phyloP scores from a whole-genome alignment of 2,113 vertebrate genomes.

The Nesoenas mayeri region DNA sequence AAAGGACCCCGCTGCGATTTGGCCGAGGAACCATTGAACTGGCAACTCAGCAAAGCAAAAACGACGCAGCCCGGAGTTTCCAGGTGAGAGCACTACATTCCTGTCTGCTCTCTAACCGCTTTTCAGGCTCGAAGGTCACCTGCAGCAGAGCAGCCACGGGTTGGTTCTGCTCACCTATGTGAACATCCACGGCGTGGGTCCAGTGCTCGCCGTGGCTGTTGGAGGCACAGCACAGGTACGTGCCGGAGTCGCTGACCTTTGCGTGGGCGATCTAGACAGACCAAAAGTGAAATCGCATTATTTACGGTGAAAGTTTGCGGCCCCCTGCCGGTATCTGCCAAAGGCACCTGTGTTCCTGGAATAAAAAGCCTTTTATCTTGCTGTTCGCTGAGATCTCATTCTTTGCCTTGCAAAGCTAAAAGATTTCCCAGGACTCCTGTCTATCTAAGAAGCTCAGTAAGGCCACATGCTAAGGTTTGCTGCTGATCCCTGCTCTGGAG shows the following conservation, averaged over 20 bases:
- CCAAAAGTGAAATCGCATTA: not conserved
- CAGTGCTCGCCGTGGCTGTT: constrained; percentile 79
- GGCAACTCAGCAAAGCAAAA: not conserved
- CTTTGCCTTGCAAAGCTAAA: not conserved
- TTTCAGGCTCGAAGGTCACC: not conserved
- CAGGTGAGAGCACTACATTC: not conserved
- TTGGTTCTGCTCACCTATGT: constrained; percentile 70
- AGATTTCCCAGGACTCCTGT: not conserved
- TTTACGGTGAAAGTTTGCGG: not conserved
- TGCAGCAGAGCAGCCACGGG: not conserved
- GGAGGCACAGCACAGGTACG: constrained; percentile 83
- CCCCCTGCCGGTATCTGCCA: not conserved
- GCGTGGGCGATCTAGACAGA: constrained; percentile 27
- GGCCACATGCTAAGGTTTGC: not conserved
- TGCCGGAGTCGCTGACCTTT: constrained; percentile 56
- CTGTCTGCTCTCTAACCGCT: not conserved
- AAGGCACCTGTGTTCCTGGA: not conserved
- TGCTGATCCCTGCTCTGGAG: not conserved
- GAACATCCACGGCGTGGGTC: constrained; percentile 78
- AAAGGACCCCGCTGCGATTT: rapidly evolving
- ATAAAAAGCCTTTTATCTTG: not conserved
- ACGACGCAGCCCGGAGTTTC: rapidly evolving
- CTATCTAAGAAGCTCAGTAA: not conserved
- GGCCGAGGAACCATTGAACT: not conserved
- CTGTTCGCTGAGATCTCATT: not conserved